A percentile compares a stretch with the other conserved stretches of the same genome.
These are phyloP conservation scores for Campylorhamphus procurvoides DNA, from an alignment of 2,113 vertebrate species.

Conservation along the genomic window DNA sequence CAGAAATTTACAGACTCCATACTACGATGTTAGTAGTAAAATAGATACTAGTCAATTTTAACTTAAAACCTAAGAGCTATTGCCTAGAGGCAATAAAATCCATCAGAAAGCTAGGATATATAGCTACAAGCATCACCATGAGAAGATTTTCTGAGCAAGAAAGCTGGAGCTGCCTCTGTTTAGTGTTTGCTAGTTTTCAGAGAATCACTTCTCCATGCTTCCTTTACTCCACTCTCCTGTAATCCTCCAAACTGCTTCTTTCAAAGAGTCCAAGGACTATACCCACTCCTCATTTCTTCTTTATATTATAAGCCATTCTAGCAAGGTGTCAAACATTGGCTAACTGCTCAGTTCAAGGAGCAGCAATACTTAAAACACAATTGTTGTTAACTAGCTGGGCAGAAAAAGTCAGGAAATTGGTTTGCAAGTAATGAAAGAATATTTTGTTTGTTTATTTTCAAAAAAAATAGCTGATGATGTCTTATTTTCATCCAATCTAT, in stretches of 20 bases:
- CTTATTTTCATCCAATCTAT: background rate
- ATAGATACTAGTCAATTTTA: background rate
- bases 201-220: background rate
- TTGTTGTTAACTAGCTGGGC: background rate
- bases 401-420: background rate
- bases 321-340: background rate
- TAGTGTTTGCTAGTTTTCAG: background rate
- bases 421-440: background rate
- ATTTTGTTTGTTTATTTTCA: background rate
- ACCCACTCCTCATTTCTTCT: background rate
- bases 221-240: background rate
- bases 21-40: background rate
- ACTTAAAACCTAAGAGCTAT: background rate
- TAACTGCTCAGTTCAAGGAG: background rate
- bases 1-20: background rate
- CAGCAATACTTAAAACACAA: background rate
- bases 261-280: background rate
- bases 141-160: background rate
- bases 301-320: background rate
- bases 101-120: background rate
- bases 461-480: background rate
- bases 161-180: background rate
- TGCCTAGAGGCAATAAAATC: background rate
- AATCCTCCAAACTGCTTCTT: background rate
- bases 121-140: background rate